Evolutionary conservation across 1,140 invertebrate genomes (phyloP).

Genomic region (Periplaneta americana): DNA sequence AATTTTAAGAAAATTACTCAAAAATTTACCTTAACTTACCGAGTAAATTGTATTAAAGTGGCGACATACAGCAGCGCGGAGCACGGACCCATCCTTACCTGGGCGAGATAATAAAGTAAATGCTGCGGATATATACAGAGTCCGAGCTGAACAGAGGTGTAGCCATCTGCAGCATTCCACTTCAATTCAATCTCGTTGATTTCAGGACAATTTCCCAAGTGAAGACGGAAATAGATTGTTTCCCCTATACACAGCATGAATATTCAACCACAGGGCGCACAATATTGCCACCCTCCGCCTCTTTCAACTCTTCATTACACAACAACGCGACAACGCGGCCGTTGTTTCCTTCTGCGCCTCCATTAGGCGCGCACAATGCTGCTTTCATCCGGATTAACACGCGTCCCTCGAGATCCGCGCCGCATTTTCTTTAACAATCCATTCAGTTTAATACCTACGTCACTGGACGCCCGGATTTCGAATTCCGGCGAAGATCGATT

Average conservation of each 20-base stretch:
- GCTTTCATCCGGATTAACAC: conserved; percentile 1
- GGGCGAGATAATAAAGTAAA: too few relatives aligned
- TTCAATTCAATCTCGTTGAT: conserved; percentile 6
- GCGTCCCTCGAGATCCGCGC: neutral
- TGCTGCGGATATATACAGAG: too few relatives aligned
- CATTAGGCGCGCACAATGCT: neutral
- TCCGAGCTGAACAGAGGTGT: too few relatives aligned
- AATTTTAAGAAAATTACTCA: too few relatives aligned
- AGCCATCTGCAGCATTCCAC: neutral
- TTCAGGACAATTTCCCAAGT: conserved; percentile 5
- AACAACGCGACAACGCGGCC: neutral
- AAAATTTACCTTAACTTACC: too few relatives aligned
- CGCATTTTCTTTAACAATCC: too few relatives aligned
- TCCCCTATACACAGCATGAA: neutral
- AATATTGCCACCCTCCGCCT: neutral
- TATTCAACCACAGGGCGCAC: neutral
- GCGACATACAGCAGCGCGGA: too few relatives aligned
- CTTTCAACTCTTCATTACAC: neutral
- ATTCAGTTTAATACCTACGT: too few relatives aligned
- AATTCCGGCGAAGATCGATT: too few relatives aligned
- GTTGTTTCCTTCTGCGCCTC: neutral
- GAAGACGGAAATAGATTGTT: neutral
- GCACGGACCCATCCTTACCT: too few relatives aligned
- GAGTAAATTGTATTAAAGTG: too few relatives aligned
- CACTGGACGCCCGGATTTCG: too few relatives aligned